These are phyloP conservation scores for Mormyrus iriodes DNA, from an alignment of 2,113 vertebrate genomes.

Conservation along the genomic window DNA sequence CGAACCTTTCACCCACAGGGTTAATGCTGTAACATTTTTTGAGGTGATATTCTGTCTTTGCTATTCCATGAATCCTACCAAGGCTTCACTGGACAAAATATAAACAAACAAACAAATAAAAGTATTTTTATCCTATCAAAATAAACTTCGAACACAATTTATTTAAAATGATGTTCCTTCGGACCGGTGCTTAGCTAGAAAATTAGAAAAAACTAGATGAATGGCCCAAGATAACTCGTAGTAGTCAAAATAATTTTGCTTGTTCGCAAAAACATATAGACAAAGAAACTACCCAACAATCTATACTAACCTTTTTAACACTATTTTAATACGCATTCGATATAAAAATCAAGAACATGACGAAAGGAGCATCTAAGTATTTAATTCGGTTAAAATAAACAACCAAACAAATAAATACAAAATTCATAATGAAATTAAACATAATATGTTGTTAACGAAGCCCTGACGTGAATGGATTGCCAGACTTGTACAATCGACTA, in stretches of 20 bases:
- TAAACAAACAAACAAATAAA: not conserved
- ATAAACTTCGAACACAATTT: not conserved
- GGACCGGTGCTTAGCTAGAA: not conserved
- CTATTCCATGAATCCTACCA: not conserved
- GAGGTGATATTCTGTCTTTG: not conserved
- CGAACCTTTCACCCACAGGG: not conserved
- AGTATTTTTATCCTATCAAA: not conserved
- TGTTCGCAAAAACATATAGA: not conserved
- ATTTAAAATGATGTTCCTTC: not conserved
- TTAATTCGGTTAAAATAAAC: not conserved
- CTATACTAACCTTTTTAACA: not conserved
- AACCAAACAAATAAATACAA: not conserved
- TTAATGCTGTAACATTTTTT: not conserved
- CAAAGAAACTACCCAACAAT: not conserved
- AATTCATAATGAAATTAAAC: not conserved
- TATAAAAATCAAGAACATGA: not conserved
- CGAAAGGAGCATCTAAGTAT: not conserved
- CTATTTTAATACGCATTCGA: not conserved
- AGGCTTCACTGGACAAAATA: not conserved
- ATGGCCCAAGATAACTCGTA: not conserved
- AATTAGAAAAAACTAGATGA: not conserved
- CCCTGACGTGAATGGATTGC: not conserved
- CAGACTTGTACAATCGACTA: not conserved
- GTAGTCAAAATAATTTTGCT: not conserved
- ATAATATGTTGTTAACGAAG: not conserved